phyloP scores from a whole-genome alignment of 2,888 invertebrate species.

The Cephus sareptanus region DNA sequence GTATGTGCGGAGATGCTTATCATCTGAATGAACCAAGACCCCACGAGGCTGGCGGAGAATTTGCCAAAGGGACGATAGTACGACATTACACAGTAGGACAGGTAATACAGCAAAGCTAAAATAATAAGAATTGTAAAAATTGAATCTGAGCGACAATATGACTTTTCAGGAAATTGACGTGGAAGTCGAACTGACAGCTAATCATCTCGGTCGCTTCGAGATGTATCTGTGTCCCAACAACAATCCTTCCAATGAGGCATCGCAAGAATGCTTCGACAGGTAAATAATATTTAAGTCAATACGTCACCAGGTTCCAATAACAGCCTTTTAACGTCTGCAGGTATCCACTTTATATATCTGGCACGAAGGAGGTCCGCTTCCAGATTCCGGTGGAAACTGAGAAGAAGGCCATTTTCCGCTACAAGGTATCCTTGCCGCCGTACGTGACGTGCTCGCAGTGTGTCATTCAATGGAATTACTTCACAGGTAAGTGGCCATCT shows the following conservation, averaged over 20 bases:
- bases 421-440: constrained; percentile 82
- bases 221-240: constrained; percentile 88
- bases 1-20: constrained; percentile 89
- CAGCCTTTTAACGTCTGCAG: constrained; percentile 61
- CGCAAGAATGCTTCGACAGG: constrained; percentile 86
- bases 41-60: constrained; percentile 90
- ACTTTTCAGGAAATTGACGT: constrained; percentile 79
- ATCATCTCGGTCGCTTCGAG: constrained; percentile 89
- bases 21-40: constrained; percentile 79
- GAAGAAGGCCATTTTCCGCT: constrained; percentile 74
- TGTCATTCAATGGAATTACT: constrained; percentile 93
- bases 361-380: constrained; percentile 77
- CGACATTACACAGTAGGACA: constrained; percentile 86
- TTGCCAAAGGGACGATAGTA: constrained; percentile 86
- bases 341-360: constrained; percentile 79
- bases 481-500: constrained; percentile 72
- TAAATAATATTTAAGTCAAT: constrained; percentile 45
- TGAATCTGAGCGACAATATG: constrained; percentile 7
- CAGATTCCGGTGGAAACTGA: constrained; percentile 79
- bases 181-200: constrained; percentile 89
- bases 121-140: not conserved
- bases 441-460: constrained; percentile 90
- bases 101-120: constrained; percentile 63
- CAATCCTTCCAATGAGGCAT: constrained; percentile 80
- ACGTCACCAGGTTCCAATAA: not conserved